Conservation (phyloP, 2,888 invertebrate species). For the Dicycla oo region DNA sequence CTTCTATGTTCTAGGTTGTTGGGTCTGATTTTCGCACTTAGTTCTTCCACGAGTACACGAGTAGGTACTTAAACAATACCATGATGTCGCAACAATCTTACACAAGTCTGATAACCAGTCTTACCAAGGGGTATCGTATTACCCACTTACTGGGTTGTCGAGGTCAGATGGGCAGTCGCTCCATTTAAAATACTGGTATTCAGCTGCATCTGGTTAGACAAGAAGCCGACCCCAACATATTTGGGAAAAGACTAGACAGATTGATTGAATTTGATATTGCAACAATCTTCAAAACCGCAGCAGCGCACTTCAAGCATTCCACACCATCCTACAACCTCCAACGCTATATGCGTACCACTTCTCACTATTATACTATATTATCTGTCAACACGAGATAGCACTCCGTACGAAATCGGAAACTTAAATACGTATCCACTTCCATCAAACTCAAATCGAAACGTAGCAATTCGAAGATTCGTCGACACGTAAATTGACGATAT, state of each 20-base stretch:
- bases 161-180: no score
- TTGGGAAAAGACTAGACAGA: no score
- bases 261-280: no score
- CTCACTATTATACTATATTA: conserved; percentile 42
- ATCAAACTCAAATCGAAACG: conserved; percentile 60
- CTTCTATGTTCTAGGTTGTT: no score
- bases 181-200: no score
- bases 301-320: not conserved
- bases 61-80: not conserved
- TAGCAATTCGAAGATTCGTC: conserved; percentile 66
- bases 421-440: conserved; percentile 55
- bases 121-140: no score
- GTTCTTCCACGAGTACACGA: no score
- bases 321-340: not conserved
- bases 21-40: no score
- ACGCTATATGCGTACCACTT: conserved; percentile 19
- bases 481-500: conserved; percentile 68
- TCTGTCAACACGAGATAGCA: conserved; percentile 59
- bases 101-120: no score
- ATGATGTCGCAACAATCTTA: not conserved
- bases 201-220: no score
- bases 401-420: conserved; percentile 51
- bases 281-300: not conserved
- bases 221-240: no score
- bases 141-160: no score